A percentile compares a stretch with the other conserved stretches of the same genome.
Evolutionary conservation across 2,113 vertebrate species (phyloP).

Genomic region (Ophiodon elongatus): DNA sequence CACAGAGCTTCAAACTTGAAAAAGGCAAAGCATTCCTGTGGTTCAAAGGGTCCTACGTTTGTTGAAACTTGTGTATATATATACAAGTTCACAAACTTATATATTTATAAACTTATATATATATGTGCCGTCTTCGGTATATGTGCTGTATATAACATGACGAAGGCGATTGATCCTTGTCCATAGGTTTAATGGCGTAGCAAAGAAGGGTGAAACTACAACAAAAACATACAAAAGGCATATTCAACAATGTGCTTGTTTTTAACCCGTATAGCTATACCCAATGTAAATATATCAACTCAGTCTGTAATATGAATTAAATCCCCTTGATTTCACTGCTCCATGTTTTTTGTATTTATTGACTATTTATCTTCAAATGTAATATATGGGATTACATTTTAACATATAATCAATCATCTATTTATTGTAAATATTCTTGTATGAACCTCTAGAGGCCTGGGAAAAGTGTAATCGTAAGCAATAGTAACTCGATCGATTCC

Average conservation of each 20-base stretch:
- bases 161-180: background rate
- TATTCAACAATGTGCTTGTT: background rate
- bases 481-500: background rate
- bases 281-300: background rate
- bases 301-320: background rate
- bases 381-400: background rate
- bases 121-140: background rate
- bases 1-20: conserved; percentile 63
- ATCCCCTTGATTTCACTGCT: background rate
- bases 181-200: background rate
- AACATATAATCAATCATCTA: background rate
- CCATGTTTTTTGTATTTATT: background rate
- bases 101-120: too few species aligned
- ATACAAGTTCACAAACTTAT: background rate
- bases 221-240: background rate
- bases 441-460: background rate
- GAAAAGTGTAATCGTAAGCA: background rate
- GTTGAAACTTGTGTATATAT: background rate
- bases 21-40: conserved; percentile 18
- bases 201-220: background rate
- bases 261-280: background rate
- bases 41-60: conserved; percentile 12
- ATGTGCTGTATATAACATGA: background rate
- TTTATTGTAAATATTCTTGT: background rate
- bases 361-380: background rate